Evolutionary conservation across 2,797 vertebrate species (phyloP).

Genomic region (Oryzias dopingdopingensis): DNA sequence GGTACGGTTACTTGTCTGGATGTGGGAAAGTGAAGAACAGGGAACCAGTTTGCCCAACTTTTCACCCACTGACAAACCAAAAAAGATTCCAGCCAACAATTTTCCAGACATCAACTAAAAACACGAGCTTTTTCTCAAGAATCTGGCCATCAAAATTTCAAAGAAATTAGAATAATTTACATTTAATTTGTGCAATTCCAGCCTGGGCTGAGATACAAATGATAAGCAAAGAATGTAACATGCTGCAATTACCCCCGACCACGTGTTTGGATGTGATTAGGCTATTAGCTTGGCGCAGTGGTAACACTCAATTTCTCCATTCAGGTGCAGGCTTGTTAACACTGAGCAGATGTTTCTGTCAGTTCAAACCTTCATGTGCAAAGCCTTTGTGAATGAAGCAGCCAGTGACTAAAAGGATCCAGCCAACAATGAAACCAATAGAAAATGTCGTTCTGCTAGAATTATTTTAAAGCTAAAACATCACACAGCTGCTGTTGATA

Average conservation of each 20-base stretch:
- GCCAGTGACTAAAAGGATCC: slow-evolving; percentile 11
- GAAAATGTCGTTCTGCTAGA: too few species aligned
- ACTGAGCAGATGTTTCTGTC: slow-evolving; percentile 61
- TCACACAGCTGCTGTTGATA: too few species aligned
- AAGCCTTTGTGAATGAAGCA: slow-evolving; percentile 37
- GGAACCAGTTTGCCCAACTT: too few species aligned
- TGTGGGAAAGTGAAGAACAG: too few species aligned
- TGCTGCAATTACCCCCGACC: slow-evolving; percentile 20
- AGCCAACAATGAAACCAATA: too few species aligned
- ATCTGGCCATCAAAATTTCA: slow-evolving; percentile 4
- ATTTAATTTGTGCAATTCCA: slow-evolving; percentile 7
- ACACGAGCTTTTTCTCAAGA: too few species aligned
- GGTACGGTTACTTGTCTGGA: too few species aligned
- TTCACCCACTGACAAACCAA: too few species aligned
- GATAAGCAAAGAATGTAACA: slow-evolving; percentile 27
- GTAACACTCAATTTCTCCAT: slow-evolving; percentile 34
- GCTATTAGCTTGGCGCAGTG: slow-evolving; percentile 37
- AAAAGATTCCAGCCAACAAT: too few species aligned
- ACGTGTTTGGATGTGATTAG: slow-evolving; percentile 44
- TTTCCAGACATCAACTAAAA: too few species aligned
- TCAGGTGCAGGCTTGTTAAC: slow-evolving; percentile 54
- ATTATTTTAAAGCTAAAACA: slow-evolving; percentile 11
- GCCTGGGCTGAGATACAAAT: slow-evolving; percentile 17
- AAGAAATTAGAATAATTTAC: slow-evolving; percentile 7
- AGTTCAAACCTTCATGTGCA: slow-evolving; percentile 49